A percentile compares a stretch with the other conserved stretches of the same genome.
Evolutionary conservation across 2,797 vertebrate genomes (phyloP).

Genomic region (Spatula clypeata): DNA sequence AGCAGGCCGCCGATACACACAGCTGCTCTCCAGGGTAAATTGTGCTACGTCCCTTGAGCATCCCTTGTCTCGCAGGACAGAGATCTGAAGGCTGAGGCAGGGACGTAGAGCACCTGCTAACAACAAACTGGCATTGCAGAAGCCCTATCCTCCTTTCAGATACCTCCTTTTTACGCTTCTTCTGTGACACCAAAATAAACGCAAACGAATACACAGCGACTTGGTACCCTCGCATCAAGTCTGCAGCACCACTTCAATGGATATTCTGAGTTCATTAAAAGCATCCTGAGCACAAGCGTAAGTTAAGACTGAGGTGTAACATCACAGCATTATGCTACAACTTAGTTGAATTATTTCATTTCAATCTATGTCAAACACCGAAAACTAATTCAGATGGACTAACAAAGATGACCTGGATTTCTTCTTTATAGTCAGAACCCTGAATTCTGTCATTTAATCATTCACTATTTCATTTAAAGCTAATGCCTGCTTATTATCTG

Average conservation of each 20-base stretch:
- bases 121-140: neutral
- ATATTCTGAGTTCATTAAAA: neutral
- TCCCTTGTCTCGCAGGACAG: neutral
- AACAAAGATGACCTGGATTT: neutral
- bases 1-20: accelerated
- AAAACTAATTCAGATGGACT: neutral
- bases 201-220: neutral
- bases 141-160: neutral
- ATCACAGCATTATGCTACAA: neutral
- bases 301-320: neutral
- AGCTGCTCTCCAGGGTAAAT: neutral
- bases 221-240: neutral
- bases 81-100: neutral
- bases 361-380: neutral
- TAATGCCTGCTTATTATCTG: neutral
- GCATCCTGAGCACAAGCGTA: neutral
- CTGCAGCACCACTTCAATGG: neutral
- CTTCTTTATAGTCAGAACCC: neutral
- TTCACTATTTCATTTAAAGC: neutral
- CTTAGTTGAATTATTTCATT: neutral
- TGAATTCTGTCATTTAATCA: neutral
- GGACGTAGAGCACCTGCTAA: neutral
- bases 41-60: too few species aligned
- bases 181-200: neutral
- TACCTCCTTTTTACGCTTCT: neutral